phyloP scores from a whole-genome alignment of 2,113 vertebrate species.

The Numenius arquata region DNA sequence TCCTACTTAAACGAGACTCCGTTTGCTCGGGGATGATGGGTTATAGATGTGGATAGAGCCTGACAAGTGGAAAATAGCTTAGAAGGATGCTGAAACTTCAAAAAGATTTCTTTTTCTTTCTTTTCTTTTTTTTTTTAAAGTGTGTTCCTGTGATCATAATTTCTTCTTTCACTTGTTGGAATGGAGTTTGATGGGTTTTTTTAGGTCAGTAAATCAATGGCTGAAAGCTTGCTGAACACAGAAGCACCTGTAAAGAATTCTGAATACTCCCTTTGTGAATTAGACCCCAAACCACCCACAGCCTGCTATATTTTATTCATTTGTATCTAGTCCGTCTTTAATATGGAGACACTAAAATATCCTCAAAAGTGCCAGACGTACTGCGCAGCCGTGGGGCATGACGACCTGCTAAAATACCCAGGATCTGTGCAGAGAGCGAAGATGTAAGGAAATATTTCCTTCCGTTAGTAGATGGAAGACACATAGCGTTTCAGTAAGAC shows the following conservation, averaged over 20 bases:
- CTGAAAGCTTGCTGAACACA: constrained; percentile 67
- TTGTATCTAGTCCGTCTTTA: neutral
- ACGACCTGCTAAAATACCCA: neutral
- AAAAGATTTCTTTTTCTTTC: constrained; percentile 32
- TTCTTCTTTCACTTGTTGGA: constrained; percentile 62
- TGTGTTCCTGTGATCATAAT: constrained; percentile 62
- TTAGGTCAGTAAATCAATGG: constrained; percentile 75
- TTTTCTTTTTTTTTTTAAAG: neutral
- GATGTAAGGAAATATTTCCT: neutral
- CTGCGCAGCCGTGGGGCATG: neutral
- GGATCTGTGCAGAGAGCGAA: neutral
- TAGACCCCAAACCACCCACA: constrained; percentile 41
- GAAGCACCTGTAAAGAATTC: constrained; percentile 71
- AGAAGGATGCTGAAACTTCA: constrained; percentile 69
- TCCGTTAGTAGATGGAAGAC: neutral
- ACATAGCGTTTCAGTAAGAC: neutral
- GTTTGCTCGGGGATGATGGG: constrained; percentile 36
- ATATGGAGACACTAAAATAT: neutral
- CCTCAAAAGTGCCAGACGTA: neutral
- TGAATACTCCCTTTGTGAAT: constrained; percentile 60
- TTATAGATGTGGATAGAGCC: constrained; percentile 71
- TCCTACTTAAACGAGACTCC: neutral
- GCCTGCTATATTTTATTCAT: constrained; percentile 27
- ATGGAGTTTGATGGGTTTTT: constrained; percentile 65
- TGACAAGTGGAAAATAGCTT: constrained; percentile 82